A percentile compares a stretch with the other conserved stretches of the same genome.
Conservation (phyloP, 2,888 invertebrate species). For the Acanthopleura granulata region DNA sequence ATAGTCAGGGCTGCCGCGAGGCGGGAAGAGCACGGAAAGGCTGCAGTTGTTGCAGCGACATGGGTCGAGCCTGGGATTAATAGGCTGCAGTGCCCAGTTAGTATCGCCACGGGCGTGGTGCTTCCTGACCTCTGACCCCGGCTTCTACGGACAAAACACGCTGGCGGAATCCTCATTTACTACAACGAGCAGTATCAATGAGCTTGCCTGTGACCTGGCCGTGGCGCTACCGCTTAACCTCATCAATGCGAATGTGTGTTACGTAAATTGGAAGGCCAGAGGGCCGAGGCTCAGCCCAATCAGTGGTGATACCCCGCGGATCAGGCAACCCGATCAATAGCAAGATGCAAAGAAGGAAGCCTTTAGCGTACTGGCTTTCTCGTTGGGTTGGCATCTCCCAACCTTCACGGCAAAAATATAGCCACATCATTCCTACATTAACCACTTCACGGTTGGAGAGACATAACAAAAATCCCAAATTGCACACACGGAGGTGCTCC, state of each 20-base stretch:
- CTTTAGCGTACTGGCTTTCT: neutral
- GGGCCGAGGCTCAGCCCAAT: neutral
- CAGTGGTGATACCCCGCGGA: neutral
- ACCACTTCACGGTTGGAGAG: neutral
- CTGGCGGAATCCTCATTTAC: neutral
- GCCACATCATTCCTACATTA: slow-evolving; percentile 13
- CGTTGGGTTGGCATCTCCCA: neutral
- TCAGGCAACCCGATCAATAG: slow-evolving; percentile 9
- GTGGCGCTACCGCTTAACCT: neutral
- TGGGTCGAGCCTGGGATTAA: no score
- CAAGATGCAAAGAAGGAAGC: neutral
- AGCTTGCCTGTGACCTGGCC: slow-evolving; percentile 1
- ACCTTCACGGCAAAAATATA: slow-evolving; percentile 1
- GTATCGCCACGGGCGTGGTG: no score
- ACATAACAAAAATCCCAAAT: slow-evolving; percentile 19
- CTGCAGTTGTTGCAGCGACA: no score
- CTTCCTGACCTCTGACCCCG: no score
- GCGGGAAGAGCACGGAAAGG: no score
- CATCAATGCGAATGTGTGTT: slow-evolving; percentile 14
- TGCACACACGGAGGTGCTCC: slow-evolving; percentile 9
- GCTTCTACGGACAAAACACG: no score
- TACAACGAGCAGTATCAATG: slow-evolving; percentile 11
- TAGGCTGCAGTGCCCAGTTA: no score
- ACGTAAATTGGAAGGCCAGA: slow-evolving; percentile 18
- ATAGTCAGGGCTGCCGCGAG: no score